Evolutionary conservation across 1,140 invertebrate genomes (phyloP), one percentile per base, ranked within the genome.

Genomic region (Diorhabda carinulata): DNA sequence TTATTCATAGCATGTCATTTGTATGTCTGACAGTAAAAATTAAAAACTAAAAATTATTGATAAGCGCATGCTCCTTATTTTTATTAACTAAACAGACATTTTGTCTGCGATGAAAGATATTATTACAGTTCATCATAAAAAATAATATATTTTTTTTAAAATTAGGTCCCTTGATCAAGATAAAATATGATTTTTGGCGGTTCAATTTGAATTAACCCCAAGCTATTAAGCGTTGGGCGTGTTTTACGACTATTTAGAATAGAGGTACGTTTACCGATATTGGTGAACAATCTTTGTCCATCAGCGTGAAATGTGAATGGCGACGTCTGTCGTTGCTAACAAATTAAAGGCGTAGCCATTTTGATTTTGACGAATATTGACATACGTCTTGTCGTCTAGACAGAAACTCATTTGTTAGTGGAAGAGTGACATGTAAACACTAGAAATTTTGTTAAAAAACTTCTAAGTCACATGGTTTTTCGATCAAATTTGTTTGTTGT

Each of bases 281-380:
- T 71, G 40, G 43, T 56, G 44, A 10, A 52, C 56, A 10, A n/a
- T 42, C 47, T 57, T 57, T 56, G 60, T 40, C 10, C 25, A 40
- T 58, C 57, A 42, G 41, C 4, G 52, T 61, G 59, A 43, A 52
- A 70, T 67, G 73, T 47, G 62, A 62, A 61, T 4, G 61, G 47
- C 40, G 58, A 52, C 67, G 64, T 62, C 10, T 47, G 78, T 78
- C 75, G 7, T 43, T 45, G 63, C 63, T 79, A 45, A 69, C 44
- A 67, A 71, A 72, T 72, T 75, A 80, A 79, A 80, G 79, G 80
- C 78, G 78, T 81, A 80, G 80, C 80, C 80, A 81, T 81, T 79
- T 81, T 81, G 78, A 77, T 78, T 79, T 80, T 81, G 80, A 81
- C 80, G 80, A 81, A 81, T 80, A 81, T 81, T 81, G 80, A 81